A percentile compares a stretch with the other conserved stretches of the same genome.
Conservation (phyloP, 2,888 invertebrate species). For the Mimumesa dahlbomi region DNA sequence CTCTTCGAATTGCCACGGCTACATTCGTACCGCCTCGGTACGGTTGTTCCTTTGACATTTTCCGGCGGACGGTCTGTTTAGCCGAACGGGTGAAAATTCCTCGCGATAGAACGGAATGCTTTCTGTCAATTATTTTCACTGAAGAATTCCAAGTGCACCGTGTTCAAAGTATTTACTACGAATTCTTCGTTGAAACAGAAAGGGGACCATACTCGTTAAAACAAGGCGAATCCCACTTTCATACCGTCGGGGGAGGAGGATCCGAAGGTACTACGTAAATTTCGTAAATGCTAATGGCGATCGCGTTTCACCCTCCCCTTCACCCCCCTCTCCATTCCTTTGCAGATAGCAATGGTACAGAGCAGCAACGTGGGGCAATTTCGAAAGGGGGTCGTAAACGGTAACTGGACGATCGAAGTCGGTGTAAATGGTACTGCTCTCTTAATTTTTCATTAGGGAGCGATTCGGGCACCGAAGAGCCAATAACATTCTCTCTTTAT, state of each 20-base stretch:
- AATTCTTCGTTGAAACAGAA: too few species aligned
- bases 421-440: not conserved
- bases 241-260: too few species aligned
- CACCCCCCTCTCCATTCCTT: not conserved
- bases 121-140: too few species aligned
- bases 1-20: not conserved
- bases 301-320: not conserved
- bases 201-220: too few species aligned
- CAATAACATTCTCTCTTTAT: slow-evolving; percentile 31
- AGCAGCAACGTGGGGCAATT: slow-evolving; percentile 20
- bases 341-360: not conserved
- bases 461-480: slow-evolving; percentile 23
- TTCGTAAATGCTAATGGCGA: slow-evolving; percentile 40
- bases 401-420: not conserved
- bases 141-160: too few species aligned
- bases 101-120: too few species aligned
- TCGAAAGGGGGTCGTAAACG: slow-evolving; percentile 20
- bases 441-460: slow-evolving; percentile 53
- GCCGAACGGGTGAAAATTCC: too few species aligned
- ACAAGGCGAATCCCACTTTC: too few species aligned
- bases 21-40: too few species aligned
- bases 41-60: not conserved
- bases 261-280: too few species aligned
- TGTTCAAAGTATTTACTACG: too few species aligned
- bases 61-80: too few species aligned